These are phyloP conservation scores for Riparia riparia DNA, from an alignment of 2,113 vertebrate species.

Conservation along the genomic window DNA sequence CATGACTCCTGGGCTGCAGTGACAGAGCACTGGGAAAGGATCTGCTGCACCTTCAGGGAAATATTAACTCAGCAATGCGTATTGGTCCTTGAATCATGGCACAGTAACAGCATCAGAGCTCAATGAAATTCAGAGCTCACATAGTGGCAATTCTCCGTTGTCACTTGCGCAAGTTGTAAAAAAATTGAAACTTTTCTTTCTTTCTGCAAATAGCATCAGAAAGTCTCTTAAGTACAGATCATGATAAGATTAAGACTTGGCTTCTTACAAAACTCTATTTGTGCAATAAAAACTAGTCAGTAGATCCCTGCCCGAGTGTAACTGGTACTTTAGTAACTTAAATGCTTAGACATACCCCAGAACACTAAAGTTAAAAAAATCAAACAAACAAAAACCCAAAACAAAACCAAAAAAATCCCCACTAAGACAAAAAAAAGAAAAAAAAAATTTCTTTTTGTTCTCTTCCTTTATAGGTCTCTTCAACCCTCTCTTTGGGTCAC, in stretches of 20 bases:
- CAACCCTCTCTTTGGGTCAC: background rate
- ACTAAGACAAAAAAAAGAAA: background rate
- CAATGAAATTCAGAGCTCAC: background rate
- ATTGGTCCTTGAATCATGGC: background rate
- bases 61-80: rapidly evolving
- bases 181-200: rapidly evolving
- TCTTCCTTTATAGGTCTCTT: background rate
- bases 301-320: background rate
- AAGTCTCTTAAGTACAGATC: background rate
- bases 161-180: background rate
- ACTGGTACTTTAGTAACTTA: background rate
- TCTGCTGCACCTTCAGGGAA: background rate
- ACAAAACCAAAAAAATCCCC: background rate
- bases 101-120: rapidly evolving
- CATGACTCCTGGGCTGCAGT: rapidly evolving
- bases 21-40: background rate
- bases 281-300: background rate
- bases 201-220: background rate
- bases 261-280: background rate
- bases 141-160: background rate
- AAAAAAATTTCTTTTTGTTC: background rate
- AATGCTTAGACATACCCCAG: background rate
- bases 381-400: background rate
- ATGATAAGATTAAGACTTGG: rapidly evolving
- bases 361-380: background rate